phyloP scores from a whole-genome alignment of 2,113 vertebrate species.

The Pseudorhombus dupliciocellatus region DNA sequence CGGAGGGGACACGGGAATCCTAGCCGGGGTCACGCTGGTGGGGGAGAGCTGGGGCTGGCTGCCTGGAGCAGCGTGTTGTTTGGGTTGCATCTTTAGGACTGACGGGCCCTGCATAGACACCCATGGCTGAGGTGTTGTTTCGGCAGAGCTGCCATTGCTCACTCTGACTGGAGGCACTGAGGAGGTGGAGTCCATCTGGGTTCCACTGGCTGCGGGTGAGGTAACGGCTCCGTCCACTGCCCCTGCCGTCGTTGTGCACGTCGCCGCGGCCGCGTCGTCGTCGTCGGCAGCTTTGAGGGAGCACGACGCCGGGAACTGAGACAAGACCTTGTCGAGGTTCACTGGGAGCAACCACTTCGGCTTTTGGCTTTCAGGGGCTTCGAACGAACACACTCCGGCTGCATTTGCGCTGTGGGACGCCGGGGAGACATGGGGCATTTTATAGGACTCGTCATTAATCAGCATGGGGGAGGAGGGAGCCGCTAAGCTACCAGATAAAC shows the following conservation, averaged over 20 bases:
- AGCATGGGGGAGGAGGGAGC: conserved; percentile 30
- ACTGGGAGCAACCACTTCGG: conserved; percentile 58
- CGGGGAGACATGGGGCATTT: conserved; percentile 15
- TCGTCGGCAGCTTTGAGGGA: conserved; percentile 26
- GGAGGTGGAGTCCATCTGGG: conserved; percentile 52
- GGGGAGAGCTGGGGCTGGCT: conserved; percentile 44
- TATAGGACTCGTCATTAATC: conserved; percentile 42
- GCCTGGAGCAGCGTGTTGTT: conserved; percentile 32
- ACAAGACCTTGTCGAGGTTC: conserved; percentile 56
- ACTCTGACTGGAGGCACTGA: conserved; percentile 69
- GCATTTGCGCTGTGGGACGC: conserved; percentile 7
- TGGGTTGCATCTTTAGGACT: conserved; percentile 37
- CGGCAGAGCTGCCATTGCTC: conserved; percentile 56
- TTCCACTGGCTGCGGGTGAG: conserved; percentile 43
- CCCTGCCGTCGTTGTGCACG: conserved; percentile 21
- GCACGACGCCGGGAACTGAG: conserved; percentile 33
- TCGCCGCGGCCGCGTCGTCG: conserved; percentile 11
- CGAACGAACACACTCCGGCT: neutral
- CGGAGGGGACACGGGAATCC: conserved; percentile 10
- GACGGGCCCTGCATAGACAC: conserved; percentile 52
- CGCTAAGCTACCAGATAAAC: conserved; percentile 19
- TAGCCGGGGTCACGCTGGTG: conserved; percentile 20
- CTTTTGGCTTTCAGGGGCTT: conserved; percentile 38
- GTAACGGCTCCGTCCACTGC: conserved; percentile 42
- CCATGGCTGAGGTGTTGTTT: conserved; percentile 49